Conservation (phyloP, 2,888 invertebrate genomes). For the Drosophila longiperda region DNA sequence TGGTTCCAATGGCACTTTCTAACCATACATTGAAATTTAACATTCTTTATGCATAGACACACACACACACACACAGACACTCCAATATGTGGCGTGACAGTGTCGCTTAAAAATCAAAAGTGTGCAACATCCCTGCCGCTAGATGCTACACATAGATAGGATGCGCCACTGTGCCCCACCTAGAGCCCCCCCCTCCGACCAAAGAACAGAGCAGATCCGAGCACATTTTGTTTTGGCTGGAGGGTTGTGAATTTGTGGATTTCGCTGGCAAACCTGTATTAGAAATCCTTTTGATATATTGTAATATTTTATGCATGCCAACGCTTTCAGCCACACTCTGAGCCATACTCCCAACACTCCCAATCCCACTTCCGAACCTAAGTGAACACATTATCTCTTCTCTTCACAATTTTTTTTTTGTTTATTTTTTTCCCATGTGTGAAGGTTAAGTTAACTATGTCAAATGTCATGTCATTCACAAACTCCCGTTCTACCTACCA, state of each 20-base stretch:
- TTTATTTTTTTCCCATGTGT: neutral
- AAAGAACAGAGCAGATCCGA: neutral
- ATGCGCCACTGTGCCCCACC: constrained; percentile 21
- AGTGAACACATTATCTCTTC: constrained; percentile 12
- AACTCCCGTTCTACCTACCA: constrained; percentile 8
- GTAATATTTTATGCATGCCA: constrained; percentile 62
- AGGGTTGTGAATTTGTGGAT: constrained; percentile 4
- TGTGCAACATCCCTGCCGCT: constrained; percentile 54
- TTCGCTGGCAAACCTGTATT: constrained; percentile 44
- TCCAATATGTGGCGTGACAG: constrained; percentile 32
- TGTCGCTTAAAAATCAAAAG: constrained; percentile 57
- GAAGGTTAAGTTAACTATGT: constrained; percentile 53
- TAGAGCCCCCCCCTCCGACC: neutral
- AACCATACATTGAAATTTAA: constrained; percentile 36
- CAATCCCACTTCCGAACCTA: neutral
- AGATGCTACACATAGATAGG: constrained; percentile 41
- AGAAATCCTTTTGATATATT: constrained; percentile 74
- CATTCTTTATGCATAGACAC: constrained; percentile 28
- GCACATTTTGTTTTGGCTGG: constrained; percentile 1
- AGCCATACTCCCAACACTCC: constrained; percentile 5
- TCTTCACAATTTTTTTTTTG: neutral
- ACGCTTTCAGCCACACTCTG: constrained; percentile 33
- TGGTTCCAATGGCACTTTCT: constrained; percentile 38
- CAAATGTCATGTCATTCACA: constrained; percentile 64
- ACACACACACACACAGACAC: neutral